These are phyloP conservation scores for Wasmannia auropunctata DNA, from an alignment of 1,140 invertebrate genomes.

Conservation along the genomic window DNA sequence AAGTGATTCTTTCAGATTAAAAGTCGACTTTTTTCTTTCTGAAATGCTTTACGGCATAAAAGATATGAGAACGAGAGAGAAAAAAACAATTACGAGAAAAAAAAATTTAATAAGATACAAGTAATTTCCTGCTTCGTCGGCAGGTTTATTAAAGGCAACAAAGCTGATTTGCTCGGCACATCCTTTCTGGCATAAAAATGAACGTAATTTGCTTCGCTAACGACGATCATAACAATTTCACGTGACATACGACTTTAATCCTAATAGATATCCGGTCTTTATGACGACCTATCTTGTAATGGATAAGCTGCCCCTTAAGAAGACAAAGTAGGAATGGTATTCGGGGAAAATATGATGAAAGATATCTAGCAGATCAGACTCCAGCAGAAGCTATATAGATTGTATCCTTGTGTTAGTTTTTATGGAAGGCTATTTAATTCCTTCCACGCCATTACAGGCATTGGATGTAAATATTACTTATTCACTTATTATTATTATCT, in stretches of 20 bases:
- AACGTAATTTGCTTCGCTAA: conserved; percentile 36
- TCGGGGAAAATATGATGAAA: conserved; percentile 38
- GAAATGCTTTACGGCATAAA: neutral
- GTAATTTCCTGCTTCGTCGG: neutral
- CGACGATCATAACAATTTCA: conserved; percentile 40
- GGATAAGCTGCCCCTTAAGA: conserved; percentile 30
- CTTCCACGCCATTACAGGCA: neutral
- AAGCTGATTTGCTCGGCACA: neutral
- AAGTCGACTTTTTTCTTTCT: neutral
- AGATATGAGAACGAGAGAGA: neutral
- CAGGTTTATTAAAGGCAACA: conserved; percentile 22
- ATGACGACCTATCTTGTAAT: conserved; percentile 50
- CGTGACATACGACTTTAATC: conserved; percentile 31
- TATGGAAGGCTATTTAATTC: neutral
- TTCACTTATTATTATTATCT: neutral
- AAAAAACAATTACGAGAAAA: neutral
- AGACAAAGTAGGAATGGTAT: conserved; percentile 27
- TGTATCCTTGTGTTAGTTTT: conserved; percentile 19
- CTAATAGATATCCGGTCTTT: conserved; percentile 39
- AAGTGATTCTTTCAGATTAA: neutral
- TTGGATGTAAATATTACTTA: neutral
- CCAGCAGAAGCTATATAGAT: neutral
- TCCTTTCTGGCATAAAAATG: conserved; percentile 26
- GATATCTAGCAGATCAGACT: conserved; percentile 22
- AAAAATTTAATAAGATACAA: neutral